Conservation (phyloP, 2,797 vertebrate genomes). For the Pithecia hirsuta region DNA sequence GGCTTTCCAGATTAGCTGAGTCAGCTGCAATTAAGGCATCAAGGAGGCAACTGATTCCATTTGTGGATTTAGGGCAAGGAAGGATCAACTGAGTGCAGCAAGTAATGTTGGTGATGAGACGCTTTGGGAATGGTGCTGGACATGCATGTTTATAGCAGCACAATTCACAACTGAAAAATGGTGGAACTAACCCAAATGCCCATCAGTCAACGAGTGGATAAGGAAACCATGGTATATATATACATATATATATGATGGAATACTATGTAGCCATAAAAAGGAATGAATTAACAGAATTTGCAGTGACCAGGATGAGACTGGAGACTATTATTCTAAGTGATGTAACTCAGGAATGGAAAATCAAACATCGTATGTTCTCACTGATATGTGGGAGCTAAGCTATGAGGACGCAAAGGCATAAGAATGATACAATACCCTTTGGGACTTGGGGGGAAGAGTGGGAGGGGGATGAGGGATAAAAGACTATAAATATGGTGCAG, state of each 20-base stretch:
- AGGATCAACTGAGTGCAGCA: slow-evolving; percentile 14
- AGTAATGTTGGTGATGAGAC: background rate
- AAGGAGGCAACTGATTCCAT: background rate
- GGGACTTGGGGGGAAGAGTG: background rate
- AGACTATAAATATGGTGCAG: background rate
- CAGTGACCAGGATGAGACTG: background rate
- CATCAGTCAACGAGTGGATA: background rate
- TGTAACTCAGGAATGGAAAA: background rate
- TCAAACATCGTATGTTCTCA: background rate
- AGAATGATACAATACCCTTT: background rate
- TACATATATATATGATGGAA: background rate
- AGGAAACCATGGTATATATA: background rate
- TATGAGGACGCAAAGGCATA: background rate
- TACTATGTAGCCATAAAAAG: background rate
- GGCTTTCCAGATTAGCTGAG: slow-evolving; percentile 22
- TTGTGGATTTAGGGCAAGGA: slow-evolving; percentile 49
- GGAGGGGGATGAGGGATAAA: background rate
- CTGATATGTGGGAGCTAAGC: background rate
- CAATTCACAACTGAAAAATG: background rate
- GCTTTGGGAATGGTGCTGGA: slow-evolving; percentile 4
- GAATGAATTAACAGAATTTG: background rate
- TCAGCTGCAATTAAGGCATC: slow-evolving; percentile 3
- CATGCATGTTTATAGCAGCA: background rate
- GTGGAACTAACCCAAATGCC: background rate
- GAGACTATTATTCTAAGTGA: background rate